phyloP scores from a whole-genome alignment of 2,888 invertebrate species.

The Caenorhabditis drosophilae region DNA sequence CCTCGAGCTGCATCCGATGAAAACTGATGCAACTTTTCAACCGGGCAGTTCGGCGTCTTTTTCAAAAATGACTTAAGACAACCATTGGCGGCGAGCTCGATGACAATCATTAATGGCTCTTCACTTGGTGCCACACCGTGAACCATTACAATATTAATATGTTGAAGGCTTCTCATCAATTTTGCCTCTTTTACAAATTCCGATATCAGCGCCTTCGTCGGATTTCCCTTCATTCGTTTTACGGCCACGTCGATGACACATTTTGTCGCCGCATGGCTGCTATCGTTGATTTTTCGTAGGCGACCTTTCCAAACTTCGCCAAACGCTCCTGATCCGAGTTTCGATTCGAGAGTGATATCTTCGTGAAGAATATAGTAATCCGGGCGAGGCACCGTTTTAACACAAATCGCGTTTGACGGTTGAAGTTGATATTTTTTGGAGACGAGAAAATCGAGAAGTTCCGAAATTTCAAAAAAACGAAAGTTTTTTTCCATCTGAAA shows the following conservation, averaged over 20 bases:
- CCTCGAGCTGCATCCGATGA: conserved; percentile 23
- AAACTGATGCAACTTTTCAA: conserved; percentile 17
- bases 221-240: conserved; percentile 41
- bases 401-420: conserved; percentile 11
- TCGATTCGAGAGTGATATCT: conserved; percentile 16
- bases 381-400: conserved; percentile 28
- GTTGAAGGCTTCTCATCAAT: conserved; percentile 31
- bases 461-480: conserved; percentile 16
- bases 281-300: conserved; percentile 11
- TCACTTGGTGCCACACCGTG: conserved; percentile 43
- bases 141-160: conserved; percentile 34
- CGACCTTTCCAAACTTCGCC: conserved; percentile 41
- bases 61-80: conserved; percentile 31
- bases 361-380: conserved; percentile 43
- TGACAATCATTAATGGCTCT: conserved; percentile 43
- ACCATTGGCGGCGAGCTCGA: conserved; percentile 45
- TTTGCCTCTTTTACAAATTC: conserved; percentile 42
- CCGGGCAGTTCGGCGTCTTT: conserved; percentile 10
- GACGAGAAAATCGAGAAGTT: conserved; percentile 23
- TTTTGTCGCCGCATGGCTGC: neutral
- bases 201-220: conserved; percentile 18
- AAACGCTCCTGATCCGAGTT: conserved; percentile 41
- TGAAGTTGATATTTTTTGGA: conserved; percentile 13
- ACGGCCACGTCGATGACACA: conserved; percentile 31
- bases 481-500: conserved; percentile 8